Evolutionary conservation across 2,113 vertebrate species (phyloP).

Genomic region (human): GRCh38 chr14:57296001-57296500

Average conservation of each 20-base stretch:
- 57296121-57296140: conserved; percentile 1
- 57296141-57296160: conserved; percentile 11
- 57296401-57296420: neutral
- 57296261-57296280: conserved; percentile 42
- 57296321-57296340: neutral
- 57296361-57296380: neutral
- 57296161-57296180: neutral
- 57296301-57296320: neutral
- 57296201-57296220: neutral
- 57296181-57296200: neutral
- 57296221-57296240: neutral
- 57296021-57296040: neutral
- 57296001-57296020: neutral
- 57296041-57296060: neutral
- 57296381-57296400: conserved; percentile 25
- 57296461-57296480: neutral
- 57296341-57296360: conserved; percentile 16
- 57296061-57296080: conserved; percentile 3
- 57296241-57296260: neutral
- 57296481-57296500: neutral
- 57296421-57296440: neutral
- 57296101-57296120: conserved; percentile 27
- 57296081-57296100: neutral
- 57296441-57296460: neutral
- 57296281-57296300: neutral